Base-by-base conservation (phyloP, 1,140 invertebrate species). In the Schlechtendalia chinensis region DNA sequence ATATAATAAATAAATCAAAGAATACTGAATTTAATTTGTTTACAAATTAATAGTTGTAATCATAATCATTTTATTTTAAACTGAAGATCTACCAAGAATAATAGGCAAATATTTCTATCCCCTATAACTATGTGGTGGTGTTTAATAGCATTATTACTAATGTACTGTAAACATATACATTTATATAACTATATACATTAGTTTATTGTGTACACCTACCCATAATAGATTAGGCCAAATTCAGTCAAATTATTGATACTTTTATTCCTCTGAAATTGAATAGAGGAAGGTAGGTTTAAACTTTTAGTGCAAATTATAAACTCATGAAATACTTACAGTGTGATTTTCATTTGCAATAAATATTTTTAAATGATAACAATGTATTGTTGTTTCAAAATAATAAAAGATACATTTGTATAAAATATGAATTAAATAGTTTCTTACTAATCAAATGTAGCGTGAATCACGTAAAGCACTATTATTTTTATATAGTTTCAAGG, bases 231-330 rank as follows among this genome's bases (percentile, higher is more conserved):
- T 39, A 65, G 3, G 19, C 19, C 10, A 39, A 65, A 63, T 63
- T 61, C 16, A 27, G 58, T 61, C 58, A 29, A 27, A 32, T 61
- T 19, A 65, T 32, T 3, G 1, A 2, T 39, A 65, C n/a, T 65
- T 54, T 65, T 65, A 65, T 39, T 39, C 32, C n/a, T 39, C 32
- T 65, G 63, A 65, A 65, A 65, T 65, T 65, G 10, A 65, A 65
- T 65, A 65, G 19, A 22, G 29, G 22, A 29, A 56, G 8, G 22
- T 65, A 65, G 24, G 27, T 27, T 27, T 65, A 65, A 27, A 65
- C n/a, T 65, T 16, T 5, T 29, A 65, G 16, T 65, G 27, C n/a
- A 27, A 39, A 39, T 39, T 39, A 39, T 39, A 39, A 39, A 39
- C 8, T 39, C 32, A 39, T 39, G 32, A 39, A 39, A 39, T 39